Evolutionary conservation across 2,888 invertebrate species (phyloP).

Genomic region (Limenitis camilla): DNA sequence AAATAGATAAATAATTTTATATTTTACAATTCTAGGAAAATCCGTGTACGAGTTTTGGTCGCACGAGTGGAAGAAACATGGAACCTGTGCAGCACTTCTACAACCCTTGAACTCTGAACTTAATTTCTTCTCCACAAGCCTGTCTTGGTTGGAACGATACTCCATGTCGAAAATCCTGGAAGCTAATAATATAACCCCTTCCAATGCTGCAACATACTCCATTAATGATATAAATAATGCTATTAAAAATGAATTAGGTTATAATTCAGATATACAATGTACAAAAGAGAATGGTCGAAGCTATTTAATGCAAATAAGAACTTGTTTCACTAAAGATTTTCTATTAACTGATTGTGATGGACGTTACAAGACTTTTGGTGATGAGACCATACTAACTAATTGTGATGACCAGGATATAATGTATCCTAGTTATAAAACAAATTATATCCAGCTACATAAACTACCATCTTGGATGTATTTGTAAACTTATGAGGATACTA

Average conservation of each 20-base stretch:
- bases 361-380: no score
- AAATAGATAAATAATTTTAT: no score
- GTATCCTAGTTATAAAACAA: no score
- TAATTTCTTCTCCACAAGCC: constrained; percentile 80
- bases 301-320: constrained; percentile 80
- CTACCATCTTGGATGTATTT: no score
- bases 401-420: no score
- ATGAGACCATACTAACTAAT: no score
- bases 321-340: constrained; percentile 82
- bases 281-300: constrained; percentile 72
- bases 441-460: no score
- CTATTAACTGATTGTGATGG: constrained; percentile 79
- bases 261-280: constrained; percentile 79
- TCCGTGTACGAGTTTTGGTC: constrained; percentile 78
- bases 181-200: constrained; percentile 70
- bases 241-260: constrained; percentile 69
- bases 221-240: constrained; percentile 41
- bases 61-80: constrained; percentile 90
- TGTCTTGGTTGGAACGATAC: constrained; percentile 76
- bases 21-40: constrained; percentile 37
- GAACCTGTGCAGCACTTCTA: no score
- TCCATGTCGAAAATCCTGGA: constrained; percentile 76
- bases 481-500: no score
- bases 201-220: constrained; percentile 33
- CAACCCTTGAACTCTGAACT: constrained; percentile 77